Evolutionary conservation across 2,888 invertebrate species (phyloP).

Genomic region (Homarus gammarus): DNA sequence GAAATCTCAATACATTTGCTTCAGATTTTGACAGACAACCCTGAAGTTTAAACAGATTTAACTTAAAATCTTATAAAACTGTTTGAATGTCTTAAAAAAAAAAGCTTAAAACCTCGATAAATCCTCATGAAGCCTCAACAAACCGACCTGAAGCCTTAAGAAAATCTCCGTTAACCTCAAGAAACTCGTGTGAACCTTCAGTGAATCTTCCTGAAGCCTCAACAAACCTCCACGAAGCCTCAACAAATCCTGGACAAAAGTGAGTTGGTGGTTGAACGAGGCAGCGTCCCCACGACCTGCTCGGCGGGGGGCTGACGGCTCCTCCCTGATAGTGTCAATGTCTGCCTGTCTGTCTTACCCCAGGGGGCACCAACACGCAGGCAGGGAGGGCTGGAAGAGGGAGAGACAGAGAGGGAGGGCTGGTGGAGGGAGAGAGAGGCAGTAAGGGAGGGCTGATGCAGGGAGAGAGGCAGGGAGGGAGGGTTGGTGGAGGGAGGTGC

Average conservation of each 20-base stretch:
- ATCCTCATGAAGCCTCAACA: not conserved
- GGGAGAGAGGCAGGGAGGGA: not conserved
- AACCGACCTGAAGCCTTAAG: too few relatives aligned
- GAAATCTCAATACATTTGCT: too few relatives aligned
- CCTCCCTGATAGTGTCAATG: conserved; percentile 20
- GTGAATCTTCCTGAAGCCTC: not conserved
- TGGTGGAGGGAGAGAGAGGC: conserved; percentile 13
- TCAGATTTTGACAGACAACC: too few relatives aligned
- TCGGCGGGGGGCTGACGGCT: not conserved
- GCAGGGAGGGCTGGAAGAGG: not conserved
- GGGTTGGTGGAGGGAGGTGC: too few relatives aligned
- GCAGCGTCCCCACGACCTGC: conserved; percentile 10
- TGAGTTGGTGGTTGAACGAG: not conserved
- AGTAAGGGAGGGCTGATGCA: not conserved
- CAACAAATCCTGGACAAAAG: not conserved
- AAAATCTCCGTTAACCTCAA: not conserved
- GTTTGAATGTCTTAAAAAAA: too few relatives aligned
- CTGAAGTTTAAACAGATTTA: too few relatives aligned
- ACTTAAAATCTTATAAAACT: too few relatives aligned
- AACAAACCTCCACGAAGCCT: not conserved
- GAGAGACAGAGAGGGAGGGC: not conserved
- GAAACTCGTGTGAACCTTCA: not conserved
- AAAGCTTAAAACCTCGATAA: too few relatives aligned
- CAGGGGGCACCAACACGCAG: not conserved
- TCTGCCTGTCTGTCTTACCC: conserved; percentile 20